Percentiles rank a stretch among this genome's conserved stretches.
These are phyloP conservation scores for Acronicta aceris DNA, from an alignment of 2,888 invertebrate species.

Conservation along the genomic window DNA sequence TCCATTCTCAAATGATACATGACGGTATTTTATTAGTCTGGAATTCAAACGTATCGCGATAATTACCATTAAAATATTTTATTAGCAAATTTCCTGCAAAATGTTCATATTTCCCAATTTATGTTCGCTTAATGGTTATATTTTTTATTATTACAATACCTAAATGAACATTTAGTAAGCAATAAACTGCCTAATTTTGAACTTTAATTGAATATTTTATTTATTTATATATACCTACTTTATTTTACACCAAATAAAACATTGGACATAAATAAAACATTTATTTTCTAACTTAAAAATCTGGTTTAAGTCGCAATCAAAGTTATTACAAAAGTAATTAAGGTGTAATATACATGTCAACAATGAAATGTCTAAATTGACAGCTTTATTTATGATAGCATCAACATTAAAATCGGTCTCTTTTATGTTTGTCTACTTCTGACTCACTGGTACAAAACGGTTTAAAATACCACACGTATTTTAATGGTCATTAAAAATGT, in stretches of 20 bases:
- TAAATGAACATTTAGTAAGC: background rate
- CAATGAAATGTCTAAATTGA: constrained; percentile 39
- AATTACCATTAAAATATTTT: constrained; percentile 32
- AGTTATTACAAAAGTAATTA: constrained; percentile 21
- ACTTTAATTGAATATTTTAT: too few relatives aligned
- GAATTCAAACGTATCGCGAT: constrained; percentile 18
- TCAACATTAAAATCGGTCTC: constrained; percentile 61
- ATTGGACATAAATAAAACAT: too few relatives aligned
- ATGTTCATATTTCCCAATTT: constrained; percentile 23
- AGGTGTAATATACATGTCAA: constrained; percentile 22
- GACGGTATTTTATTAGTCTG: constrained; percentile 41
- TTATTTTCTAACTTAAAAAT: constrained; percentile 3
- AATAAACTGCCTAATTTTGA: too few relatives aligned
- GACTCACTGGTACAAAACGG: constrained; percentile 58
- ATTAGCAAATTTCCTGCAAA: constrained; percentile 29
- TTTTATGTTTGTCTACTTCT: constrained; percentile 64
- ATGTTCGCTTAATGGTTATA: constrained; percentile 5
- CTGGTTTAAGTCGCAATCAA: background rate
- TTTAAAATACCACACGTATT: constrained; percentile 72
- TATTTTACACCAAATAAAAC: too few relatives aligned
- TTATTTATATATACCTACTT: too few relatives aligned
- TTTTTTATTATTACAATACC: background rate
- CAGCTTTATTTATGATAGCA: constrained; percentile 47
- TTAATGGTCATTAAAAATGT: constrained; percentile 72
- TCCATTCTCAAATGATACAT: constrained; percentile 58